Base-by-base conservation (phyloP, 2,113 vertebrate species). In the Acanthisitta chloris region DNA sequence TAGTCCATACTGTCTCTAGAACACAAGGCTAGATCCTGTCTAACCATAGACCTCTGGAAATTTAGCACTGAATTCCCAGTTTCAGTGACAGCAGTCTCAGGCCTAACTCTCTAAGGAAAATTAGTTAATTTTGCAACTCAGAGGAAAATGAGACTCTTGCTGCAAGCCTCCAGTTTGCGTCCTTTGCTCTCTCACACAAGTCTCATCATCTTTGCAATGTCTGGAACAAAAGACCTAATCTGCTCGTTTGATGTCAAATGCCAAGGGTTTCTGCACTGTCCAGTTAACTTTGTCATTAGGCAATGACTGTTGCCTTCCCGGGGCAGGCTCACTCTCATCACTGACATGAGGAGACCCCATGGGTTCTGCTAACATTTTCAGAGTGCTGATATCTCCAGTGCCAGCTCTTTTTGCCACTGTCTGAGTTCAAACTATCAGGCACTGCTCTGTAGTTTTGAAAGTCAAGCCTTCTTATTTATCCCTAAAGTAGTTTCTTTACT, bases 311-410 rank as follows among this genome's bases (percentile, higher is more conserved):
- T 64, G 48, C 43, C 72, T 89, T 91, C 59, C 46, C 61, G 49
- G 36, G 43, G 9, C 46, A 78, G 61, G 29, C 8, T 87, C 26
- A 20, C 42, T 59, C 65, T 54, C 38, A 40, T 61, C n/a, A 52
- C 31, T 29, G 40, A 54, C 2, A 2, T 34, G 36, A 52, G 33
- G 45, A 76, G 31, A 69, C 28, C 4, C 29, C 9, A 10, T 12
- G 19, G 51, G 23, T 21, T 64, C 86, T 43, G 23, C 21, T 43
- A 62, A 40, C 31, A 15, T 64, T 89, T 87, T 45, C 62, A 55
- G 33, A 55, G 34, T 9, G 33, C 4, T 0, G 0, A 3, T 24
- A 29, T 42, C 69, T 59, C 55, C 42, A 65, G 19, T 33, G 26
- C 19, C 24, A 59, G 36, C 26, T 74, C 70, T 23, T 84, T 74